These are phyloP conservation scores for Sebastes vulpes DNA, from an alignment of 2,797 vertebrate genomes.

Conservation along the genomic window DNA sequence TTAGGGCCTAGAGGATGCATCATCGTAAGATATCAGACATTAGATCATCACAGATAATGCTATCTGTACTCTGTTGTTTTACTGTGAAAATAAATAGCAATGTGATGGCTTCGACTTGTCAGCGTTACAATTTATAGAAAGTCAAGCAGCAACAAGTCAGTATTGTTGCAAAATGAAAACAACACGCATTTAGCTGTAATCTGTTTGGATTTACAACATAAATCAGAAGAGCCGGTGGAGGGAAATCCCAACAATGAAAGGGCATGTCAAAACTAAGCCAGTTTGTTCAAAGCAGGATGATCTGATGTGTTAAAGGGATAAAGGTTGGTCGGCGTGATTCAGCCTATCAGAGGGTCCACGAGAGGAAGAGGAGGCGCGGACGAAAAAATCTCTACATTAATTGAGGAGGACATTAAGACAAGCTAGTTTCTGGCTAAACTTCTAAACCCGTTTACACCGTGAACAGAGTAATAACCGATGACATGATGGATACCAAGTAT, in stretches of 20 bases:
- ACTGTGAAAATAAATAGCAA: background rate
- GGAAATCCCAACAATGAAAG: slow-evolving; percentile 33
- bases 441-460: background rate
- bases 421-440: background rate
- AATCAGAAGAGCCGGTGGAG: slow-evolving; percentile 8
- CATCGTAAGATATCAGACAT: background rate
- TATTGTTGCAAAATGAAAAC: slow-evolving; percentile 20
- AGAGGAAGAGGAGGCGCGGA: background rate
- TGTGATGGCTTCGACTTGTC: background rate
- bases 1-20: background rate
- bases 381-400: background rate
- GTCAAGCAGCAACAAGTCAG: slow-evolving; percentile 27
- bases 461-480: background rate
- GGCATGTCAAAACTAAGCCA: slow-evolving; percentile 23
- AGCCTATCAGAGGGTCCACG: background rate
- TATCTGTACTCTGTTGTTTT: background rate
- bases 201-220: slow-evolving; percentile 16
- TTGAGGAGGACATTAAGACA: background rate
- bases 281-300: slow-evolving; percentile 28
- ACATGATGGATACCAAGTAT: background rate
- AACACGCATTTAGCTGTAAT: slow-evolving; percentile 12
- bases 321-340: background rate
- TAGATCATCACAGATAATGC: background rate
- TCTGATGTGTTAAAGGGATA: slow-evolving; percentile 20
- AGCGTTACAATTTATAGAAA: background rate